These are phyloP conservation scores for Alfaro cultratus DNA, from an alignment of 2,797 vertebrate genomes.

Conservation along the genomic window DNA sequence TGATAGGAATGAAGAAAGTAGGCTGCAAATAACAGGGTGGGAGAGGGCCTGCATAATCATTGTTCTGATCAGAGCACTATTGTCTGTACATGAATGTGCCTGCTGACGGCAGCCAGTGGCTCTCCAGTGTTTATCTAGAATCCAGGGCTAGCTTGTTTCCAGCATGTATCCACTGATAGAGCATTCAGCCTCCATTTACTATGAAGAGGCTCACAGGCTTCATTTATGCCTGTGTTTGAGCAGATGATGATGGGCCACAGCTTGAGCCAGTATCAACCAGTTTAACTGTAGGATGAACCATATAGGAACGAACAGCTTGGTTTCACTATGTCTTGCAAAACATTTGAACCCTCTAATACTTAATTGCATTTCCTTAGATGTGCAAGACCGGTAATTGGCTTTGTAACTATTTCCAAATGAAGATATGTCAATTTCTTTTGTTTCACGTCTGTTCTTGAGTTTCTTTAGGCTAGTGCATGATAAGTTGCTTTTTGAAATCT, in stretches of 20 bases:
- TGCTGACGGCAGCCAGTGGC: constrained; percentile 66
- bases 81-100: constrained; percentile 75
- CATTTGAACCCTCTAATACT: constrained; percentile 29
- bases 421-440: background rate
- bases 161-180: constrained; percentile 64
- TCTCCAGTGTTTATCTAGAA: constrained; percentile 75
- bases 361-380: constrained; percentile 2
- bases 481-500: background rate
- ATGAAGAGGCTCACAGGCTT: constrained; percentile 75
- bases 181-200: constrained; percentile 66
- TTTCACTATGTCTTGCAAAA: background rate
- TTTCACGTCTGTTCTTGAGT: background rate
- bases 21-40: constrained; percentile 68
- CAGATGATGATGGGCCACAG: constrained; percentile 5
- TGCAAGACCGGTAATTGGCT: background rate
- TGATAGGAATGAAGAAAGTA: constrained; percentile 77
- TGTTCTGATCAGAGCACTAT: constrained; percentile 81
- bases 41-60: constrained; percentile 73
- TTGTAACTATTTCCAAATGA: background rate
- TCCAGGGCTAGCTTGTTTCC: constrained; percentile 67
- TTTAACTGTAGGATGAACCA: constrained; percentile 44
- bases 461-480: background rate
- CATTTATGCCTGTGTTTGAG: constrained; percentile 57
- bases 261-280: constrained; percentile 7
- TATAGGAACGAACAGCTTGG: background rate